Base-by-base conservation (phyloP, 2,797 vertebrate species). In the Sibirionetta formosa region DNA sequence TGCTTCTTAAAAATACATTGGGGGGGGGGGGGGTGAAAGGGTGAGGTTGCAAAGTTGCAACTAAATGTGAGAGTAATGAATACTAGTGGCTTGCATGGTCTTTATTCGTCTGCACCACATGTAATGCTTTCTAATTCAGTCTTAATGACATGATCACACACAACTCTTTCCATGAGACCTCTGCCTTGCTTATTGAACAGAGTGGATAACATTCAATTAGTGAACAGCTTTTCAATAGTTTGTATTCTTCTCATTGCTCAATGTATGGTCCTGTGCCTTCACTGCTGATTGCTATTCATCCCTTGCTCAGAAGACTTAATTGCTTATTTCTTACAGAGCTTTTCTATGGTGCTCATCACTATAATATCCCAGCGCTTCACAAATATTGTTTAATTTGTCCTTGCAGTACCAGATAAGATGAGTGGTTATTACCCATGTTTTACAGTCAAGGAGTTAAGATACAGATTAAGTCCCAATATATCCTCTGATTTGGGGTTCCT, bases 181-280 rank as follows among this genome's bases (percentile, higher is more conserved):
- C 64, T 95, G 79, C 84, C 69, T 93, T 81, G 57, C 79, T 95
- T 75, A 76, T 88, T 93, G 93, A 94, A 80, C 66, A 90, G 86
- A 80, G 66, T 94, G 93, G 92, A 60, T 87, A 92, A 88, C 40
- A 4, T 82, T 94, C 82, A 79, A 48, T 88, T 96, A 93, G 88
- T 70, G 80, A 96, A 64, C 51, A 93, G 70, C 96, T 96, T 84
- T 93, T 96, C 91, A 88, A 17, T 93, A 64, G 53, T 88, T 88
- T 73, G 72, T 82, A 70, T 94, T 94, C 84, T 93, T 89, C 85
- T 90, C 7, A 0, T 93, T 94, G 82, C 73, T 94, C 51, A 40
- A 3, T 66, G 51, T 86, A 83, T 77, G 60, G 85, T 95, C 86
- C 57, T 93, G 36, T 87, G 78, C 79, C 80, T 96, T 95, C 68